Evolutionary conservation across 1,140 invertebrate genomes (phyloP), one percentile per base, ranked within the genome.

Genomic region (Gonioctena quinquepunctata): DNA sequence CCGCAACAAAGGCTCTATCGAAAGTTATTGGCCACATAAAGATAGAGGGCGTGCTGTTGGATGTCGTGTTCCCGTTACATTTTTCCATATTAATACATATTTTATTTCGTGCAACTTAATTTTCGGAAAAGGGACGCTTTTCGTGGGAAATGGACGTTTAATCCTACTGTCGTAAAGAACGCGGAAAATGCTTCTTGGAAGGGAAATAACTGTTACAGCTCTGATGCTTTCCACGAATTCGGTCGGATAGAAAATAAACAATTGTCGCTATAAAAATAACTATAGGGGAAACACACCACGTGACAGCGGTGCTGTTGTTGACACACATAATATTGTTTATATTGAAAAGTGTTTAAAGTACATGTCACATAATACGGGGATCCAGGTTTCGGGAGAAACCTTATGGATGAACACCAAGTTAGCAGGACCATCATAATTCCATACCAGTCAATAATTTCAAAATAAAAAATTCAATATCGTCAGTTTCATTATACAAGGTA

Each of bases 1-100:
- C 69, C 62, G 69, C n/a, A n/a, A n/a, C 33, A n/a, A 42, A 42
- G 33, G 18, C 50, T 22, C 21, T 18, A 54, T 54, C 50, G 21
- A 18, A 22, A 54, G 18, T 54, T 54, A 54, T 54, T 54, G 21
- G 50, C 50, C 50, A 22, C 50, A 54, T 54, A 54, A 54, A 54
- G 50, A 54, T 54, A 54, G 3, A 54, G 50, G 50, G 50, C 11
- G 11, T 11, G 11, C 7, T 18, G 8, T 2, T 1, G 2, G 1
- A 8, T 42, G 33, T 42, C 33, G 33, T 42, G 13, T 42, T 22
- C 50, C 21, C 50, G 18, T 54, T 54, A 54, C 50, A 4, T 54
- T 54, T 54, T 54, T 54, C 18, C 5, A 54, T 54, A 54, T 54
- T 54, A 54, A 54, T 54, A 54, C 18, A 22, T 19, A 19, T 54